phyloP scores from a whole-genome alignment of 2,113 vertebrate species.

The Oophaga pumilio region DNA sequence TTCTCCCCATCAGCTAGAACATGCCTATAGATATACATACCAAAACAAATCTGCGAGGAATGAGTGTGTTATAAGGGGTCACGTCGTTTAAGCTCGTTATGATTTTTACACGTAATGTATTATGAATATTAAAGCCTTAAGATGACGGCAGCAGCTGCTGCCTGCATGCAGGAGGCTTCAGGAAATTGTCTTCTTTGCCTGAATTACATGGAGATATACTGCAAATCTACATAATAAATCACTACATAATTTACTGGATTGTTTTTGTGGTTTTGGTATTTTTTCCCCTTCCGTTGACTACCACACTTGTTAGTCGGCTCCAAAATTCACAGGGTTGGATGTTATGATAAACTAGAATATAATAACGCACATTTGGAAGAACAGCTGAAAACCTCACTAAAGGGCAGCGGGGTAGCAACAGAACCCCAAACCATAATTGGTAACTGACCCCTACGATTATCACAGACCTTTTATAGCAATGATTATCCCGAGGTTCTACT shows the following conservation, averaged over 20 bases:
- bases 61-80: neutral
- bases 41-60: neutral
- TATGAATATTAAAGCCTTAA: neutral
- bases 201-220: neutral
- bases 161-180: neutral
- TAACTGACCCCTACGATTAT: too few relatives aligned
- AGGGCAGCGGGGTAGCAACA: too few relatives aligned
- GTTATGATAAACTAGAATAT: neutral
- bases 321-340: neutral
- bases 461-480: too few relatives aligned
- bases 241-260: neutral
- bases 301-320: neutral
- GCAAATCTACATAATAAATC: neutral
- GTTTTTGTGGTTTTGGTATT: neutral
- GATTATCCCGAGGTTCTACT: too few relatives aligned
- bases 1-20: neutral
- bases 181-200: neutral
- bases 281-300: neutral
- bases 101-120: neutral
- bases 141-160: neutral
- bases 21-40: neutral
- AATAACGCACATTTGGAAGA: too few relatives aligned
- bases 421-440: too few relatives aligned
- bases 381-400: too few relatives aligned
- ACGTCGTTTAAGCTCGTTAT: slow-evolving; percentile 6